These are phyloP conservation scores for Drosophila dives DNA, from an alignment of 2,888 invertebrate genomes.

Conservation along the genomic window DNA sequence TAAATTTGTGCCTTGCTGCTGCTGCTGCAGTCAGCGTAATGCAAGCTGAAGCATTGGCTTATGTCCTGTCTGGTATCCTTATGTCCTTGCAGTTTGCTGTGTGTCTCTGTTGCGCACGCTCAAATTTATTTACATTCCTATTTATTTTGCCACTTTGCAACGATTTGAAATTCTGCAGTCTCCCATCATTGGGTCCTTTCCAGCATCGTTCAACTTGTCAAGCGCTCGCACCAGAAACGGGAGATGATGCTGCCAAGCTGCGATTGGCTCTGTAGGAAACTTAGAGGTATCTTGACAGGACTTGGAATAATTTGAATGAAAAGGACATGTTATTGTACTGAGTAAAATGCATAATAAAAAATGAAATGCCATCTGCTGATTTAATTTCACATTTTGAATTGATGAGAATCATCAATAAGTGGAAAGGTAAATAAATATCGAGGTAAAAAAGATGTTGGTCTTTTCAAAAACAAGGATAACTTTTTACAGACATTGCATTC, in stretches of 20 bases:
- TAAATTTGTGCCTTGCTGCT: slow-evolving; percentile 59
- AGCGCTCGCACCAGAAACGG: slow-evolving; percentile 1
- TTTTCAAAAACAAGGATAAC: background rate
- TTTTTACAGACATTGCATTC: background rate
- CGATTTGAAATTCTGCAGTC: slow-evolving; percentile 58
- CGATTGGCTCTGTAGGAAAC: slow-evolving; percentile 25
- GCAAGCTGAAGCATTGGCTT: slow-evolving; percentile 54
- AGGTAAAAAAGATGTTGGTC: background rate
- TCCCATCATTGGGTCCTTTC: slow-evolving; percentile 26
- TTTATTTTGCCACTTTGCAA: slow-evolving; percentile 74
- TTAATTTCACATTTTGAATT: background rate
- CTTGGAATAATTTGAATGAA: background rate
- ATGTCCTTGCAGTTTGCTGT: background rate
- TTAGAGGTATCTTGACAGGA: background rate
- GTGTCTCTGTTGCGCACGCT: slow-evolving; percentile 39
- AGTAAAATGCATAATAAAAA: background rate
- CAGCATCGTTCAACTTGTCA: slow-evolving; percentile 20
- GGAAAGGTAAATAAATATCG: background rate
- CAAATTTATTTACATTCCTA: slow-evolving; percentile 73
- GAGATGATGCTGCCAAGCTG: slow-evolving; percentile 18
- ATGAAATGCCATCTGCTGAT: background rate
- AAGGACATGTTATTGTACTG: background rate
- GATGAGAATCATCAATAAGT: background rate
- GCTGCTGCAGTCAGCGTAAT: slow-evolving; percentile 42
- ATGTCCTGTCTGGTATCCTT: slow-evolving; percentile 57